Evolutionary conservation across 2,888 invertebrate species (phyloP).

Genomic region (Pandemis cinnamomeana): DNA sequence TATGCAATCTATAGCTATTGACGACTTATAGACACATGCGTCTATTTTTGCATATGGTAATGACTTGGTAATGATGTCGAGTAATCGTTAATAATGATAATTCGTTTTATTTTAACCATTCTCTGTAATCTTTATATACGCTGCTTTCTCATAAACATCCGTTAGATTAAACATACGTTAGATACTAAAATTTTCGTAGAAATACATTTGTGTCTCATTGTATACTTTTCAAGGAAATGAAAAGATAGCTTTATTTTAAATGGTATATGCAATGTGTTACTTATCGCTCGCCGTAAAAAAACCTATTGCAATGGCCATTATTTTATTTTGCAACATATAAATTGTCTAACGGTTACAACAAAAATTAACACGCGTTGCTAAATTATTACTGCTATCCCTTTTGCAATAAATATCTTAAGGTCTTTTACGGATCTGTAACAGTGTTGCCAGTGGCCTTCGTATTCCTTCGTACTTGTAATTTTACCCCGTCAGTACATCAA

Average conservation of each 20-base stretch:
- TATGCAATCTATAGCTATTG: slow-evolving; percentile 12
- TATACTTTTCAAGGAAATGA: too few species aligned
- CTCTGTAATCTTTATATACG: neutral
- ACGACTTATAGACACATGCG: neutral
- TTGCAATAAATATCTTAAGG: slow-evolving; percentile 26
- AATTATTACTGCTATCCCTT: slow-evolving; percentile 8
- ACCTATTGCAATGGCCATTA: neutral
- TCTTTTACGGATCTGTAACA: slow-evolving; percentile 24
- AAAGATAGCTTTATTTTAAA: too few species aligned
- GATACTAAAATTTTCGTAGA: neutral
- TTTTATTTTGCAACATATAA: neutral
- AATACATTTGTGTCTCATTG: too few species aligned
- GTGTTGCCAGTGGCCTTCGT: slow-evolving; percentile 20
- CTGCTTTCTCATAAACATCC: neutral
- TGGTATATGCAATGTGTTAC: too few species aligned
- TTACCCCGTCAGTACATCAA: slow-evolving; percentile 30
- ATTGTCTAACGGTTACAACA: neutral
- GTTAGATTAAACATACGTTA: neutral
- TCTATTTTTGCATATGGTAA: slow-evolving; percentile 10
- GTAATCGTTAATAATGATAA: slow-evolving; percentile 7
- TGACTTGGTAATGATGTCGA: neutral
- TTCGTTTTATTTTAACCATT: neutral
- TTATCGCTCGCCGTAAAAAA: neutral
- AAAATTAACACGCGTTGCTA: slow-evolving; percentile 1
- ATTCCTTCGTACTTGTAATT: slow-evolving; percentile 19